Percentiles rank a stretch among this genome's conserved stretches.
phyloP scores from a whole-genome alignment of 2,888 invertebrate genomes.

The Cerastoderma edule region DNA sequence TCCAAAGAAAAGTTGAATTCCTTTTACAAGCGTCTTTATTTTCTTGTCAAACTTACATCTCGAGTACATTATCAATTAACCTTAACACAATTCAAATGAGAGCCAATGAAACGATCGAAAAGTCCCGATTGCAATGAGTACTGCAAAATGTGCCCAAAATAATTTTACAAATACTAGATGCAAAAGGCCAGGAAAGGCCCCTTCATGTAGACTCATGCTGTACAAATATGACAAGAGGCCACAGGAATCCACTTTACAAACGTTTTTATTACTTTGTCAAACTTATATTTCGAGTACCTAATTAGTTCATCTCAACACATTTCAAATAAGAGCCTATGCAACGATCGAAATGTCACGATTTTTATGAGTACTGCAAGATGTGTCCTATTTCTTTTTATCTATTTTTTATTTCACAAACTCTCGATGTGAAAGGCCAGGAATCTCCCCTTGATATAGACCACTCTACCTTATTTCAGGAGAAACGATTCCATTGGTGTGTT shows the following conservation, averaged over 20 bases:
- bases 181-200: background rate
- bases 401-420: background rate
- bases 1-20: no score
- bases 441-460: background rate
- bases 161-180: background rate
- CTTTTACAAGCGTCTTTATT: no score
- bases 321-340: background rate
- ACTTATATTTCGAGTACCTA: background rate
- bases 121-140: background rate
- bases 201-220: background rate
- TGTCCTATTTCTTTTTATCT: background rate
- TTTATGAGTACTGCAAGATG: background rate
- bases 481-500: conserved; percentile 38
- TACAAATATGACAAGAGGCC: no score
- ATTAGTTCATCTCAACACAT: background rate
- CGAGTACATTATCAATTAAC: background rate
- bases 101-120: background rate
- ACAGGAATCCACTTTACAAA: no score
- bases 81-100: background rate
- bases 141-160: background rate
- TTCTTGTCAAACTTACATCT: background rate
- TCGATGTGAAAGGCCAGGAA: background rate
- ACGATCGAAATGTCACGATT: background rate
- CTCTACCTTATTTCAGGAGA: conserved; percentile 20
- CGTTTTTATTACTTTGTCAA: no score